Evolutionary conservation across 2,113 vertebrate species (phyloP), one percentile per base, ranked within the genome.

Genomic region (Plectropomus leopardus): DNA sequence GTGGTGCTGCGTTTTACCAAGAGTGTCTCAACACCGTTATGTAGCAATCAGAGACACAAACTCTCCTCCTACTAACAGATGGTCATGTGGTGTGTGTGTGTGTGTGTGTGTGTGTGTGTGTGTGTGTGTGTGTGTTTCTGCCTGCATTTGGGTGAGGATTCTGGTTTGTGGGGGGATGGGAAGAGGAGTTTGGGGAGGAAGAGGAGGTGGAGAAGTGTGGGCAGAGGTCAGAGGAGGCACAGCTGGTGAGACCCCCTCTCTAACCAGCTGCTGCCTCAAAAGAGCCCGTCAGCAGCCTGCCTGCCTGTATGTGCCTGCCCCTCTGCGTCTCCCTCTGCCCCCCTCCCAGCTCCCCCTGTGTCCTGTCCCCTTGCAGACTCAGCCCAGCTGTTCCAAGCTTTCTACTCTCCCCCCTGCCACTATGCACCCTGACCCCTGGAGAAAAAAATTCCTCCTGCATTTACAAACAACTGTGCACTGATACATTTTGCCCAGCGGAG

Each of bases 191-290:
- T 61, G 36, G 48, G 73, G 70, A 80, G 72, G 84, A 72, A 69
- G 81, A 77, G 57, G 77, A 72, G 86, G 75, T 64, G 53, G 64
- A 61, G 80, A 85, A 81, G 69, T 73, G 85, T 81, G 79, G 60
- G 79, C 65, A 86, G 86, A 89, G 93, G 92, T 92, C 90, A 94
- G 50, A n/a, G 42, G 77, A 93, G 91, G 79, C 93, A 94, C 94
- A 95, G 95, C 94, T 94, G 93, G 93, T 92, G 86, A 93, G 89
- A 94, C 92, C 92, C 91, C 87, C 88, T 76, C 88, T 85, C 76
- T 45, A 92, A 90, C 91, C 94, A 94, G 92, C 93, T 95, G 95
- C 94, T 90, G 74, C 87, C 90, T 94, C 80, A 93, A 94, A 94
- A 91, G 89, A 60, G 83, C 85, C 90, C 58, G 90, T 94, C 91